Conservation (phyloP, 2,888 invertebrate genomes). For the Callosobruchus maculatus region DNA sequence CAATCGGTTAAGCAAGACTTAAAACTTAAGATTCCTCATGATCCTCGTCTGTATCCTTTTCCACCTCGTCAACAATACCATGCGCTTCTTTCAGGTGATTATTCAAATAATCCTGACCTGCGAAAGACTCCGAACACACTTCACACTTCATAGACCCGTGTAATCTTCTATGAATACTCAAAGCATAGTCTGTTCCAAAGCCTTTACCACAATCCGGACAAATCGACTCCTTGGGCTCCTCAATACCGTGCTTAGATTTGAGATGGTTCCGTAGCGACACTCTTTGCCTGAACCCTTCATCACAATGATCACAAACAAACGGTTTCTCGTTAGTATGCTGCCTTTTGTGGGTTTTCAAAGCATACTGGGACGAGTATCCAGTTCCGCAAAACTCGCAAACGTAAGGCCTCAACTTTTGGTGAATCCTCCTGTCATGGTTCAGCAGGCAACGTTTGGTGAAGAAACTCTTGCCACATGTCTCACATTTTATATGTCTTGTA, state of each 20-base stretch:
- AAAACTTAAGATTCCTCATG: neutral
- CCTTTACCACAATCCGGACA: slow-evolving; percentile 34
- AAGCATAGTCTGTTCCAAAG: slow-evolving; percentile 29
- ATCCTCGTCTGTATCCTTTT: neutral
- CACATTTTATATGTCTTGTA: slow-evolving; percentile 31
- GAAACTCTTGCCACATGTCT: slow-evolving; percentile 31
- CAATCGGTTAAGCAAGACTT: neutral
- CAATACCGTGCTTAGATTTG: slow-evolving; percentile 34
- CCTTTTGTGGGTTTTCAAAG: too few species aligned
- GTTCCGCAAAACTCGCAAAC: slow-evolving; percentile 31
- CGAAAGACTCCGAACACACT: slow-evolving; percentile 27
- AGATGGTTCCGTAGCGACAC: slow-evolving; percentile 35
- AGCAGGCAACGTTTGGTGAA: slow-evolving; percentile 28
- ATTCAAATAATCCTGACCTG: slow-evolving; percentile 24
- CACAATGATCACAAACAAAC: too few species aligned
- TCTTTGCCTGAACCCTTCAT: slow-evolving; percentile 33
- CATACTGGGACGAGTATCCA: slow-evolving; percentile 30
- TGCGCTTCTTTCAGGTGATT: slow-evolving; percentile 21
- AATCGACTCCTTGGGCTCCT: slow-evolving; percentile 27
- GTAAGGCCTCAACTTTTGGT: slow-evolving; percentile 21
- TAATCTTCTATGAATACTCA: slow-evolving; percentile 31
- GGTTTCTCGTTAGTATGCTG: too few species aligned
- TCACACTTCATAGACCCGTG: slow-evolving; percentile 27
- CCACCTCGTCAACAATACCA: slow-evolving; percentile 4
- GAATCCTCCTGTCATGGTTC: slow-evolving; percentile 24